Conservation (phyloP, 2,797 vertebrate genomes). For the Enteromius treurensis region DNA sequence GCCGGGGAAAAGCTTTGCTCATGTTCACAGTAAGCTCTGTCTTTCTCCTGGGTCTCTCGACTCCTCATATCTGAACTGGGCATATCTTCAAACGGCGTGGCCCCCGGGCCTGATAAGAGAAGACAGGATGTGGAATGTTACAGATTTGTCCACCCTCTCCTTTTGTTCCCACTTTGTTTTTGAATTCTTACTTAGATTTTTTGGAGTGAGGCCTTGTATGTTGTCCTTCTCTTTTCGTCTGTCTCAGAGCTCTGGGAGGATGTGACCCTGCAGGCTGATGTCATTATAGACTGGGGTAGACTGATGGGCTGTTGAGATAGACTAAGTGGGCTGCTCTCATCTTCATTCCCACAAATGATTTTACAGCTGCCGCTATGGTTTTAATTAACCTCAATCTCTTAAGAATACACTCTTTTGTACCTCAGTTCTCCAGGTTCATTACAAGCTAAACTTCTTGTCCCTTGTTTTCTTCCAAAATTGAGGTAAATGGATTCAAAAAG, state of each 20-base stretch:
- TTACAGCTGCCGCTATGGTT: slow-evolving; percentile 26
- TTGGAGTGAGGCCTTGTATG: slow-evolving; percentile 21
- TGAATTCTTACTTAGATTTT: slow-evolving; percentile 28
- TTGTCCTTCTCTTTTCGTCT: slow-evolving; percentile 25
- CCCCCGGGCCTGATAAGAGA: slow-evolving; percentile 64
- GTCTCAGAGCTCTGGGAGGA: slow-evolving; percentile 5
- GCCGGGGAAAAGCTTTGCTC: slow-evolving; percentile 32
- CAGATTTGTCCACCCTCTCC: slow-evolving; percentile 49
- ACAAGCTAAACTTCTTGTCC: not conserved
- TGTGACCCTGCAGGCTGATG: slow-evolving; percentile 18
- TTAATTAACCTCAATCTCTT: slow-evolving; percentile 33
- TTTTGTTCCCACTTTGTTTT: slow-evolving; percentile 49
- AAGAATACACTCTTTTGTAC: not conserved
- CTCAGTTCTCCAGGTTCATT: not conserved
- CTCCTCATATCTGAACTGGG: slow-evolving; percentile 46
- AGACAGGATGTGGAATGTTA: slow-evolving; percentile 53
- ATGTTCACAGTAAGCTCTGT: slow-evolving; percentile 32
- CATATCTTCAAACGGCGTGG: slow-evolving; percentile 55
- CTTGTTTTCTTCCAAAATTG: not conserved
- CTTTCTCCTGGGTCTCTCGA: slow-evolving; percentile 53
- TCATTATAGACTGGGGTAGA: slow-evolving; percentile 39
- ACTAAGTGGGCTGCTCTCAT: slow-evolving; percentile 27
- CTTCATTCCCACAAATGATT: slow-evolving; percentile 28
- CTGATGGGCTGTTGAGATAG: slow-evolving; percentile 45
- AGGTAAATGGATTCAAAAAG: not conserved